Base-by-base conservation (phyloP, 2,113 vertebrate genomes). In the Piliocolobus tephrosceles region DNA sequence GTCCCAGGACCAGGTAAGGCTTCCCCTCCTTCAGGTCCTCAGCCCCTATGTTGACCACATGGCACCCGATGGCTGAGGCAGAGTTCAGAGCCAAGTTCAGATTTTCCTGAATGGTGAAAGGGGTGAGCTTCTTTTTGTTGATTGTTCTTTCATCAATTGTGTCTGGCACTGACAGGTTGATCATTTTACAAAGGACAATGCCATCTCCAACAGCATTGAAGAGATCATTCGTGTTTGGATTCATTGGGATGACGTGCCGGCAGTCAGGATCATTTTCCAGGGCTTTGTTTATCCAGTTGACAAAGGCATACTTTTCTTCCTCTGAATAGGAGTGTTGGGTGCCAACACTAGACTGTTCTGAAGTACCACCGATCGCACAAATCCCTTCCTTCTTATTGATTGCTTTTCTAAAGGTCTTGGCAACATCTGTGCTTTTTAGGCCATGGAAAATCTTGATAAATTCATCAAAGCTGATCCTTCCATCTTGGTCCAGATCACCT, bases 101-200 rank as follows among this genome's bases (percentile, higher is more conserved):
- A 98, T 99, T 99, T 98, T 99, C 99, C 99, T 99, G 99, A 97
- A 99, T 99, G 87, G 99, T 99, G 98, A 99, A 99, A 22, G 99
- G 99, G 0, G 99, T 99, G 96, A 99, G 99, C 95, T 99, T 99
- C 98, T 99, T 99, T 98, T 99, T 99, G 99, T 99, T 99, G 98
- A 99, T 99, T 93, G 99, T 99, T 95, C 99, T 99, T 98, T 99
- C 99, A 35, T 99, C 99, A 73, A 99, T 99, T 93, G 99, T 99
- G 98, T 99, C 99, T 5, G 99, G 99, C 80, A 99, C 99, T 7
- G 99, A 99, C 9, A 99, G 98, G 98, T 99, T 99, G 98, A 99
- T 99, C 99, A 99, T 99, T 98, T 99, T 99, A 98, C 99, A 99
- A 89, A 99, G 99, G 5, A 99, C 97, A 43, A 99, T 99, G 79